Conservation (phyloP, 2,113 vertebrate genomes). For the Gallinago media region DNA sequence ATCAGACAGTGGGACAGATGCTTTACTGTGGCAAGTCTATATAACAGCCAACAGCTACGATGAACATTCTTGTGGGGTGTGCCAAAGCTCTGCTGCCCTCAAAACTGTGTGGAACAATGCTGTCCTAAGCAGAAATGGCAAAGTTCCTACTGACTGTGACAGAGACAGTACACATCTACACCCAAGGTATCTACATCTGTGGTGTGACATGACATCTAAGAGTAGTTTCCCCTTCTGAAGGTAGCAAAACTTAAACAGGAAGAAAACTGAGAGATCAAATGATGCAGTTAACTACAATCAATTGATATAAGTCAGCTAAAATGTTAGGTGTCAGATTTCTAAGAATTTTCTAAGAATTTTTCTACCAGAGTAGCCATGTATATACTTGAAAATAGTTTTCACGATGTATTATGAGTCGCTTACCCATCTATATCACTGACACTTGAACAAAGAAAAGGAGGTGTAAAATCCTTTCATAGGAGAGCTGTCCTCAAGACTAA, state of each 20-base stretch:
- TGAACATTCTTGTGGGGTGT: not conserved
- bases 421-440: not conserved
- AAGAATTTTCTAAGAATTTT: not conserved
- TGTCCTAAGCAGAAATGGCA: not conserved
- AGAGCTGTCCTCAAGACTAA: not conserved
- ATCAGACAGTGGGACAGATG: not conserved
- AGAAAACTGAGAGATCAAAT: not conserved
- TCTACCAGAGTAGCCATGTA: not conserved
- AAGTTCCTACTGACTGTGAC: not conserved
- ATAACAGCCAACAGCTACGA: not conserved
- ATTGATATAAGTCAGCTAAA: not conserved
- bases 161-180: not conserved
- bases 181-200: not conserved
- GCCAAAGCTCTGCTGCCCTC: not conserved
- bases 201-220: not conserved
- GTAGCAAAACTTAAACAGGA: not conserved
- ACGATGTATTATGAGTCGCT: not conserved
- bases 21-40: not conserved
- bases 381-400: not conserved
- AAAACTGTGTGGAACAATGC: not conserved
- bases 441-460: not conserved
- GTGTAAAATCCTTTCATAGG: not conserved
- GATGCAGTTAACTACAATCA: not conserved
- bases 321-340: not conserved
- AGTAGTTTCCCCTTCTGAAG: not conserved